Evolutionary conservation across 2,888 invertebrate genomes (phyloP).

Genomic region (Epinotia bilunana): DNA sequence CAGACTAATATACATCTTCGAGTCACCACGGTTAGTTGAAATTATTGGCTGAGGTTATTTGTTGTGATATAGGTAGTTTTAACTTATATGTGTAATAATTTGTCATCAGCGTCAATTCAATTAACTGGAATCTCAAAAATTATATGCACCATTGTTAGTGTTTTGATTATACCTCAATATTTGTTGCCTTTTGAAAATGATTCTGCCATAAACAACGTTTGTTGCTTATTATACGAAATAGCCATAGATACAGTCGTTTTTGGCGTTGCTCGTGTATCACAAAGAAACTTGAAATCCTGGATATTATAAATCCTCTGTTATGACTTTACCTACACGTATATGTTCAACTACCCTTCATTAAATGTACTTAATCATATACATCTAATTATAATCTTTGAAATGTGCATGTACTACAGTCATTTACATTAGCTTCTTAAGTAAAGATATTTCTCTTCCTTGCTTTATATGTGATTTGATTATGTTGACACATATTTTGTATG

Average conservation of each 20-base stretch:
- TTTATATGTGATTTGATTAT: background rate
- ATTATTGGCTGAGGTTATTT: conserved; percentile 81
- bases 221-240: conserved; percentile 29
- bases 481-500: background rate
- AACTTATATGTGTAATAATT: conserved; percentile 62
- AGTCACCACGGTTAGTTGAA: conserved; percentile 82
- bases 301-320: background rate
- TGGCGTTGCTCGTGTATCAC: conserved; percentile 66
- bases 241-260: conserved; percentile 53
- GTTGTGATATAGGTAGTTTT: conserved; percentile 77
- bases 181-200: background rate
- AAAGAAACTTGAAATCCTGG: conserved; percentile 23
- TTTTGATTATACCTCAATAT: background rate
- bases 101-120: conserved; percentile 63
- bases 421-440: background rate
- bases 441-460: background rate
- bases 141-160: conserved; percentile 2
- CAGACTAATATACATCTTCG: conserved; percentile 74
- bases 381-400: background rate
- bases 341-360: background rate
- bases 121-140: conserved; percentile 44
- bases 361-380: background rate
- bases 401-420: conserved; percentile 4
- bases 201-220: conserved; percentile 27
- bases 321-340: background rate